Evolutionary conservation across 1,140 invertebrate genomes (phyloP).

Genomic region (Leptopilina clavipes): DNA sequence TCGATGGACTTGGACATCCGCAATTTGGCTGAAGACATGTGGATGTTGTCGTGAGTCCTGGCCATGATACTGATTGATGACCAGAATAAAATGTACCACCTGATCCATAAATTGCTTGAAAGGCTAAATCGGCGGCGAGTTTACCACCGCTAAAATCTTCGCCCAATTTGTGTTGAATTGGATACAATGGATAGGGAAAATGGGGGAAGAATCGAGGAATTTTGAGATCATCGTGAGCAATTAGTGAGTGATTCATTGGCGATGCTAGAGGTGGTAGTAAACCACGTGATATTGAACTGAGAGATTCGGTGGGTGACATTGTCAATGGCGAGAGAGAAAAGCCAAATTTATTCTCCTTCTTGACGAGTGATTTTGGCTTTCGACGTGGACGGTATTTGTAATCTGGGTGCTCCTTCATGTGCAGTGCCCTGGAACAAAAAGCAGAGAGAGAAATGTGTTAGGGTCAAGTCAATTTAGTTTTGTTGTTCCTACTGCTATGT

Average conservation of each 20-base stretch:
- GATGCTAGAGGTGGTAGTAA: constrained; percentile 79
- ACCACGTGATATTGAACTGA: constrained; percentile 76
- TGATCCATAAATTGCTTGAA: constrained; percentile 76
- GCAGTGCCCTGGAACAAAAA: constrained; percentile 84
- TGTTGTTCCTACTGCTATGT: neutral
- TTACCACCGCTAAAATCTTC: constrained; percentile 74
- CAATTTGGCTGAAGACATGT: constrained; percentile 65
- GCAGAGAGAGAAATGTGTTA: neutral
- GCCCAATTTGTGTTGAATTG: constrained; percentile 79
- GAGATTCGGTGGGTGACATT: constrained; percentile 72
- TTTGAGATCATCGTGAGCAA: constrained; percentile 80
- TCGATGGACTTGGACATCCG: constrained; percentile 67
- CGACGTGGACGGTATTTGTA: constrained; percentile 95
- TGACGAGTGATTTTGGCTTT: constrained; percentile 88
- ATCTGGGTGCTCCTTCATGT: constrained; percentile 98
- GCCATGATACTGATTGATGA: constrained; percentile 68
- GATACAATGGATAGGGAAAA: constrained; percentile 82
- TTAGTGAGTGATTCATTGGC: constrained; percentile 76
- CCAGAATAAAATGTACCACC: constrained; percentile 74
- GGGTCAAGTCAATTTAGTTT: constrained; percentile 3
- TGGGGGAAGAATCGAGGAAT: constrained; percentile 82
- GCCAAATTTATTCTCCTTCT: constrained; percentile 85
- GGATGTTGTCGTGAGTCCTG: constrained; percentile 59
- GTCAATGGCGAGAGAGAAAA: constrained; percentile 80
- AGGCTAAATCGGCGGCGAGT: constrained; percentile 81